Base-by-base conservation (phyloP, 2,113 vertebrate genomes). In the Psephotus haematonotus region DNA sequence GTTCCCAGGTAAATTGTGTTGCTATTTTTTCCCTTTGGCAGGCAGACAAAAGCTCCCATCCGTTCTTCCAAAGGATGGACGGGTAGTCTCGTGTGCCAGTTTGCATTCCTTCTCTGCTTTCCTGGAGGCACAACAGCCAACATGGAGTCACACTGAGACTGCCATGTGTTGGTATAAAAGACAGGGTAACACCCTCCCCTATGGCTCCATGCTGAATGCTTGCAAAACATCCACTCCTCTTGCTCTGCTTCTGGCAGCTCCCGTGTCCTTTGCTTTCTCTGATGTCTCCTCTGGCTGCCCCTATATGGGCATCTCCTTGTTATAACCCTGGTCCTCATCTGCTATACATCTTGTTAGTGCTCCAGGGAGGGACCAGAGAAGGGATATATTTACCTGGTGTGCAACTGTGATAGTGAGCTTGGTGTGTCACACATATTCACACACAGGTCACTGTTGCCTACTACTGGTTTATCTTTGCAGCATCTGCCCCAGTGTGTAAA, bases 1-100 rank as follows among this genome's bases (percentile, higher is more conserved):
- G 96, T 86, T 95, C 82, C 91, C 91, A 75, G 90, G 95, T 92
- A 88, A 92, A 97, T 60, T 71, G 62, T 82, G 78, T 33, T 71
- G 83, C 86, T 92, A 20, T 49, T 76, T 41, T 11, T 75, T 85
- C 41, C 44, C 75, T 77, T 90, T 88, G 94, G 92, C 93, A 90
- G 49, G 63, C 8, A 1, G 57, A 74, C 85, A 82, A 25, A 85
- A 93, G 43, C 93, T 88, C 86, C 76, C 72, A 27, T 57, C 78
- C 37, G 49, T 37, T 75, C 33, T 92, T 82, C 65, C 53, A 16
- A 83, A 72, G 85, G 67, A 93, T 62, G 90, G 90, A 91, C 3
- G 41, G 88, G 82, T 39, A 11, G 82, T 31, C 35, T 83, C n/a
- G 0, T 35, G 78, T 87, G 93, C 90, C 93, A 46, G 31, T 31